Base-by-base conservation (phyloP, 2,113 vertebrate species). In the Bungarus multicinctus region DNA sequence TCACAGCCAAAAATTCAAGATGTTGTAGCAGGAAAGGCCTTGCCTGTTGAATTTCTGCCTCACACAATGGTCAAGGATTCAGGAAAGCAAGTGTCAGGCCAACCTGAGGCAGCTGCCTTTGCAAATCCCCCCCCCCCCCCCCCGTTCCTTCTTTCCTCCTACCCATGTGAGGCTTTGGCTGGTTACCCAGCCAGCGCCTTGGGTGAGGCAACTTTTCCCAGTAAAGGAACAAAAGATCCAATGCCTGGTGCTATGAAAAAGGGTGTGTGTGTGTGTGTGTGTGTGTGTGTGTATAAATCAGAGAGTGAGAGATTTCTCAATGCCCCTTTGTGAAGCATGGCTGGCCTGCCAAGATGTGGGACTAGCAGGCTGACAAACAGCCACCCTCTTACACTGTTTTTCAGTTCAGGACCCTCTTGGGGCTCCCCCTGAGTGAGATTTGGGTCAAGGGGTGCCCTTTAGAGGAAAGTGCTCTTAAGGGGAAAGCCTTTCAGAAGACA, bases 171-270 rank as follows among this genome's bases (percentile, higher is more conserved):
- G 92, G 89, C 12, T 87, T 90, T 93, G 89, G 89, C 81, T 60
- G 14, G 92, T 87, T 85, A 43, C 45, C 9, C 74, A 90, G 92
- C 92, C 81, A 93, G 57, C 25, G 39, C 89, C 60, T 85, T 64
- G 92, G 92, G 89, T 90, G 81, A 93, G 92, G 81, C 55, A n/a
- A 90, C 92, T 87, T 93, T 93, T 93, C 92, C 89, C 92, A 93
- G 88, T 93, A 58, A 90, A 90, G 22, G 81, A 93, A 93, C 89
- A 93, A 93, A 93, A 90, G 92, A 90, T 20, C 92, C 8, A 23
- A 90, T 86, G 88, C 92, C 23, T 55, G 47, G 69, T 64, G 25
- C 47, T 91, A 23, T 86, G 88, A 60, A 85, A 57, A 20, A 39
- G 5, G 3, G 69, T 34, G 34, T 81, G 34, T 81, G 55, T 81